phyloP scores from a whole-genome alignment of 1,140 invertebrate genomes.

The Atta colombica region DNA sequence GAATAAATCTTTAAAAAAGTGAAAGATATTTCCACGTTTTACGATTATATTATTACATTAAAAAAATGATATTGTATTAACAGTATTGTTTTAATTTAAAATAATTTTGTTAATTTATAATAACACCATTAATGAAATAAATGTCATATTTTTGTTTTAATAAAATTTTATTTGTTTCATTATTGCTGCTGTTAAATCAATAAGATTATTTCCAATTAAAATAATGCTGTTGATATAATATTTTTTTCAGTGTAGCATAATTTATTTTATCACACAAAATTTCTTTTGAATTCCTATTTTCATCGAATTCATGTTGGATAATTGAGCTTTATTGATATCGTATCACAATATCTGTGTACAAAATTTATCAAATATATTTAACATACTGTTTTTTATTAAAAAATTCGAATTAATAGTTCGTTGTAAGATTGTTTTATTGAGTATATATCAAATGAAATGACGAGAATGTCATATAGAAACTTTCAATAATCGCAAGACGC shows the following conservation, averaged over 20 bases:
- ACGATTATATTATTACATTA: neutral
- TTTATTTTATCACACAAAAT: slow-evolving; percentile 3
- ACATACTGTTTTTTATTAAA: neutral
- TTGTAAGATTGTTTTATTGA: neutral
- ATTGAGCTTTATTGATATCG: neutral
- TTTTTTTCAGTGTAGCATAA: neutral
- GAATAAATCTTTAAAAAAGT: slow-evolving; percentile 73
- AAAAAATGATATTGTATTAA: too few relatives aligned
- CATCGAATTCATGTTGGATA: neutral
- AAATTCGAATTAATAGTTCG: neutral
- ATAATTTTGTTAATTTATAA: too few relatives aligned
- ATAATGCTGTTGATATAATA: too few relatives aligned
- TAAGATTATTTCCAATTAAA: too few relatives aligned
- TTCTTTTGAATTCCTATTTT: neutral
- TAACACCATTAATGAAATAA: too few relatives aligned
- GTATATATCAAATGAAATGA: neutral
- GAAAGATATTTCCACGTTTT: neutral
- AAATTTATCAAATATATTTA: slow-evolving; percentile 14
- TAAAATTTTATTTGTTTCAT: too few relatives aligned
- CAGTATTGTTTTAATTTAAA: too few relatives aligned
- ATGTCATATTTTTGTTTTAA: too few relatives aligned
- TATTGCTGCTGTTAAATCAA: too few relatives aligned
- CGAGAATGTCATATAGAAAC: neutral
- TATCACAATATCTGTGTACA: neutral
- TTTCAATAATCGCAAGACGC: slow-evolving; percentile 29